phyloP scores from a whole-genome alignment of 35 echinoderm and acorn worm genomes.

The Patiria miniata region DNA sequence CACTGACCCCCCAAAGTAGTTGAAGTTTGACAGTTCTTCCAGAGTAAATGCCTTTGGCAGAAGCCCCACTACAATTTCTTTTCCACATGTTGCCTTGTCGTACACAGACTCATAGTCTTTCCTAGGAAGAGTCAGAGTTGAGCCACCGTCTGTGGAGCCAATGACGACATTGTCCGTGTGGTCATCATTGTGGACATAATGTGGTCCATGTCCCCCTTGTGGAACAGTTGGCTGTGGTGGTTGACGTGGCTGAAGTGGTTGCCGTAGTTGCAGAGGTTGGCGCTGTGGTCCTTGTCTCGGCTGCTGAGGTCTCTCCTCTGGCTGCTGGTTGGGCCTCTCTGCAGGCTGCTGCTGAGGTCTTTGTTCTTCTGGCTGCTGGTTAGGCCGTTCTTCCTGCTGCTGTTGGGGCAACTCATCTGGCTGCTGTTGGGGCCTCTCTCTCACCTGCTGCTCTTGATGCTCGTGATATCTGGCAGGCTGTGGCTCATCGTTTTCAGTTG shows the following conservation, averaged over 20 bases:
- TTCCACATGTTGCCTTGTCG: neutral
- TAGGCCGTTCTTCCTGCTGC: too few relatives aligned
- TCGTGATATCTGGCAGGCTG: too few relatives aligned
- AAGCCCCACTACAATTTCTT: neutral
- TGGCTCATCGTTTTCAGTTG: neutral
- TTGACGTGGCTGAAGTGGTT: neutral
- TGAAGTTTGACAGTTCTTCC: neutral
- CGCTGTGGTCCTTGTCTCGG: too few relatives aligned
- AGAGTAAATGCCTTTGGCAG: neutral
- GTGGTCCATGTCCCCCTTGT: neutral
- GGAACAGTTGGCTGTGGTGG: neutral
- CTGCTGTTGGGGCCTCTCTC: too few relatives aligned
- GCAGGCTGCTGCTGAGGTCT: too few relatives aligned
- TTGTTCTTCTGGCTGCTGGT: too few relatives aligned
- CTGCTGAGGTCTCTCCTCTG: too few relatives aligned
- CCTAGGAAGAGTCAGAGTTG: neutral
- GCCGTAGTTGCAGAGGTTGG: neutral
- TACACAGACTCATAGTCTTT: neutral
- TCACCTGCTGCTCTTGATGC: too few relatives aligned
- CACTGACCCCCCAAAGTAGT: slow-evolving; percentile 4
- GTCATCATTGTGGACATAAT: neutral
- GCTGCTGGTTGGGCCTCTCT: too few relatives aligned
- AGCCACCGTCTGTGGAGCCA: neutral
- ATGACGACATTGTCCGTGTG: neutral
- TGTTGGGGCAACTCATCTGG: too few relatives aligned